These are phyloP conservation scores for Dascyllus trimaculatus DNA, from an alignment of 2,113 vertebrate genomes.

Conservation along the genomic window DNA sequence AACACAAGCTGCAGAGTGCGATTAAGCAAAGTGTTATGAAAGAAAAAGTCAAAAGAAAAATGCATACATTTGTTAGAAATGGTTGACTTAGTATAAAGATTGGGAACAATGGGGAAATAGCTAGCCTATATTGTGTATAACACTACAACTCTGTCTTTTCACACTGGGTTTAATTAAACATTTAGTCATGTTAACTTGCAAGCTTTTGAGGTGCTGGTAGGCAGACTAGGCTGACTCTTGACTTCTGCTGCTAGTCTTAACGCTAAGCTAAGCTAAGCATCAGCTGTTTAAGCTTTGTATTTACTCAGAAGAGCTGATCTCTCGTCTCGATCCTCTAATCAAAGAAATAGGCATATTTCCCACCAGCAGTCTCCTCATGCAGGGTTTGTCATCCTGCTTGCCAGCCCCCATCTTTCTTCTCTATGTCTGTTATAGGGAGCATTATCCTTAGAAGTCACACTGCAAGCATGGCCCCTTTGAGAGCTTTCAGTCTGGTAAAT, in stretches of 20 bases:
- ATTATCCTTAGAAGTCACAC: neutral
- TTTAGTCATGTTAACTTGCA: too few species aligned
- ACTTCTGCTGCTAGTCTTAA: too few species aligned
- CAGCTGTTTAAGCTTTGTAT: neutral
- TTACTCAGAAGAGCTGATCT: neutral
- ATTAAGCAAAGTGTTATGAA: neutral
- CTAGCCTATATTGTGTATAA: too few species aligned
- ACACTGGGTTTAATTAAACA: too few species aligned
- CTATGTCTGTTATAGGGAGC: neutral
- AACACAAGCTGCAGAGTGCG: neutral
- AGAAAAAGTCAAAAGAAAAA: too few species aligned
- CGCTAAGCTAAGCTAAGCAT: neutral
- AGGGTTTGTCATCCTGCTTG: neutral
- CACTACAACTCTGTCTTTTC: too few species aligned
- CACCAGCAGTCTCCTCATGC: neutral
- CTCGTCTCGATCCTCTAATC: neutral
- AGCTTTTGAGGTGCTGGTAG: too few species aligned
- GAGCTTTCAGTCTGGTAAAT: constrained; percentile 40
- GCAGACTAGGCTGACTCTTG: too few species aligned
- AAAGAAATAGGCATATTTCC: neutral
- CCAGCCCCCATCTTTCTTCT: neutral
- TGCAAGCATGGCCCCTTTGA: neutral
- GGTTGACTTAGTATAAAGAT: too few species aligned
- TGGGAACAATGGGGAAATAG: too few species aligned
- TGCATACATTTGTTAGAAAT: too few species aligned